phyloP scores from a whole-genome alignment of 2,888 invertebrate species.

The Sphecodes monilicornis region DNA sequence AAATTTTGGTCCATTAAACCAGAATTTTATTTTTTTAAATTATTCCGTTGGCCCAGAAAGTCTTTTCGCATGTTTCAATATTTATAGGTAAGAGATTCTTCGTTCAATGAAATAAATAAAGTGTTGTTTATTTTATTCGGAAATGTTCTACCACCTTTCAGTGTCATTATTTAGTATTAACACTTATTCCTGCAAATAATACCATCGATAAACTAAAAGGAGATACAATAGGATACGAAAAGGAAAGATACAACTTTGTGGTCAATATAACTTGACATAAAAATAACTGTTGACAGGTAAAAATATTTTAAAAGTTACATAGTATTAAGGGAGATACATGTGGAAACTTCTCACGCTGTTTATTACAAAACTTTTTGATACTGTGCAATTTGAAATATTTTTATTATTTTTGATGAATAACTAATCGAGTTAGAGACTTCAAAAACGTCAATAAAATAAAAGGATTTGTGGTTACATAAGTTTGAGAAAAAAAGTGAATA shows the following conservation, averaged over 20 bases:
- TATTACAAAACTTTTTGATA: not conserved
- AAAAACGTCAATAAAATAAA: not conserved
- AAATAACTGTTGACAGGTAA: not conserved
- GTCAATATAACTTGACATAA: too few species aligned
- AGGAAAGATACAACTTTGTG: not conserved
- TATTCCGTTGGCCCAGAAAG: not conserved
- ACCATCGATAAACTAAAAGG: too few species aligned
- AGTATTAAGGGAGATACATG: too few species aligned
- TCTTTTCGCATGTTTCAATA: too few species aligned
- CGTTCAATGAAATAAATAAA: too few species aligned
- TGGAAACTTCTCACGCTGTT: not conserved
- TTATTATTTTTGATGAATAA: too few species aligned
- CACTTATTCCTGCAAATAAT: not conserved
- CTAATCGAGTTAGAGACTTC: too few species aligned
- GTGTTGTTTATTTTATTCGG: too few species aligned
- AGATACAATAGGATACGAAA: not conserved
- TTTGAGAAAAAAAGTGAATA: too few species aligned
- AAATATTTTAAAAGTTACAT: not conserved
- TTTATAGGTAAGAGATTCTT: too few species aligned
- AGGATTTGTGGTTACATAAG: not conserved
- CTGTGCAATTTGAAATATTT: not conserved
- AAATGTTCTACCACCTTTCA: not conserved
- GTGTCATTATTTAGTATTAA: not conserved
- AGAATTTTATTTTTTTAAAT: not conserved
- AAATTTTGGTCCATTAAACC: not conserved